A percentile compares a stretch with the other conserved stretches of the same genome.
phyloP scores from a whole-genome alignment of 2,113 vertebrate genomes.

The Melanerpes aurifrons region DNA sequence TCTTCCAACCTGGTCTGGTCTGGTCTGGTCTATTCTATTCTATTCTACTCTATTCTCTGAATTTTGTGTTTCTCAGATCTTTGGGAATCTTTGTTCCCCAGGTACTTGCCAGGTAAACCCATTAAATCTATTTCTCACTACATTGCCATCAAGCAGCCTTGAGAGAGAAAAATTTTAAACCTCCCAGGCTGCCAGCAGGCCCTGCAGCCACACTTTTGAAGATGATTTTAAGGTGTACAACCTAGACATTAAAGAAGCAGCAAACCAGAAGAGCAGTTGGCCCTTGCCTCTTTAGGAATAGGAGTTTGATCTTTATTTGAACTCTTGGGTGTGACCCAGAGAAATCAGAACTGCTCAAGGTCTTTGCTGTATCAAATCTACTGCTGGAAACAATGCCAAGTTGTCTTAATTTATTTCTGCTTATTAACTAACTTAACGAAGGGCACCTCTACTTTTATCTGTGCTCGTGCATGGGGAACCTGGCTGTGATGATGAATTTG shows the following conservation, averaged over 20 bases:
- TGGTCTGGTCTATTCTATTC: too few relatives aligned
- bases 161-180: not conserved
- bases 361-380: constrained; percentile 11
- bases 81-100: not conserved
- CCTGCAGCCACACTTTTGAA: not conserved
- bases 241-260: constrained; percentile 11
- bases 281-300: not conserved
- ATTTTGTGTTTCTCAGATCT: not conserved
- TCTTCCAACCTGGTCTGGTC: too few relatives aligned
- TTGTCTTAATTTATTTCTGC: constrained; percentile 24
- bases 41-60: not conserved
- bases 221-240: not conserved
- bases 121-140: not conserved
- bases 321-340: not conserved
- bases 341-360: not conserved
- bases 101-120: not conserved
- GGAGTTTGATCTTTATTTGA: constrained; percentile 7
- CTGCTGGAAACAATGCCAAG: not conserved
- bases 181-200: not conserved
- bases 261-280: not conserved
- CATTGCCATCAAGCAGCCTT: not conserved
- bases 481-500: constrained; percentile 7
- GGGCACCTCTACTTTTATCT: constrained; percentile 15
- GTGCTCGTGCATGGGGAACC: not conserved
- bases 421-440: constrained; percentile 9